Evolutionary conservation across 2,888 invertebrate species (phyloP).

Genomic region (Pristionchus japonicus): DNA sequence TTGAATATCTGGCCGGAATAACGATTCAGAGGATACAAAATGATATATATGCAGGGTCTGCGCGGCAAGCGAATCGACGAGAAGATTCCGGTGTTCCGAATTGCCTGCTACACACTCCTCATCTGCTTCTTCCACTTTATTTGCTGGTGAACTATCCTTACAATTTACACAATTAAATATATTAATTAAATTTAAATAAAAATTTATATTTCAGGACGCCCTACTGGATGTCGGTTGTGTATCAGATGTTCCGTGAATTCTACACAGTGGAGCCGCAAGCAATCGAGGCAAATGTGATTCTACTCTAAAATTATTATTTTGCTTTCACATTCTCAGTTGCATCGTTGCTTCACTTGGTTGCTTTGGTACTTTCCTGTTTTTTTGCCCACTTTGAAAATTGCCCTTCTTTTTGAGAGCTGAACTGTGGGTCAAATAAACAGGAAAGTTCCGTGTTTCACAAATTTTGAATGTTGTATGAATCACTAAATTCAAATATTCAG

Average conservation of each 20-base stretch:
- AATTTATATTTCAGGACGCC: conserved; percentile 59
- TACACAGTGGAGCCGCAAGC: conserved; percentile 51
- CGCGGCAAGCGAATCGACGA: conserved; percentile 44
- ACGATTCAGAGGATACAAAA: too few relatives aligned
- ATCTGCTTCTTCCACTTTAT: conserved; percentile 73
- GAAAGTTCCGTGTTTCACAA: too few relatives aligned
- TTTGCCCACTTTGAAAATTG: too few relatives aligned
- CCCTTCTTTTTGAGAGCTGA: too few relatives aligned
- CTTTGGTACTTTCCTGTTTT: too few relatives aligned
- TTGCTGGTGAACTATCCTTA: too few relatives aligned
- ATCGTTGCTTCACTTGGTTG: too few relatives aligned
- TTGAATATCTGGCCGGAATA: not conserved
- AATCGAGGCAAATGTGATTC: not conserved
- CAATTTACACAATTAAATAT: not conserved
- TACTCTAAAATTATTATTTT: conserved; percentile 51
- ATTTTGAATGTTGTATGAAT: too few relatives aligned
- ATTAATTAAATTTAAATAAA: not conserved
- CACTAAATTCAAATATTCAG: not conserved
- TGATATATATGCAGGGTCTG: not conserved
- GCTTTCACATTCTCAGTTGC: too few relatives aligned
- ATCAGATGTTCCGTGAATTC: conserved; percentile 66
- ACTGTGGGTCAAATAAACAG: too few relatives aligned
- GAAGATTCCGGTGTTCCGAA: conserved; percentile 69
- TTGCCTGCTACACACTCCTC: conserved; percentile 73
- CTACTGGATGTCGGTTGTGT: conserved; percentile 72